Evolutionary conservation across 2,888 invertebrate genomes (phyloP), one percentile per base, ranked within the genome.

Genomic region (Parascotia fuliginaria): DNA sequence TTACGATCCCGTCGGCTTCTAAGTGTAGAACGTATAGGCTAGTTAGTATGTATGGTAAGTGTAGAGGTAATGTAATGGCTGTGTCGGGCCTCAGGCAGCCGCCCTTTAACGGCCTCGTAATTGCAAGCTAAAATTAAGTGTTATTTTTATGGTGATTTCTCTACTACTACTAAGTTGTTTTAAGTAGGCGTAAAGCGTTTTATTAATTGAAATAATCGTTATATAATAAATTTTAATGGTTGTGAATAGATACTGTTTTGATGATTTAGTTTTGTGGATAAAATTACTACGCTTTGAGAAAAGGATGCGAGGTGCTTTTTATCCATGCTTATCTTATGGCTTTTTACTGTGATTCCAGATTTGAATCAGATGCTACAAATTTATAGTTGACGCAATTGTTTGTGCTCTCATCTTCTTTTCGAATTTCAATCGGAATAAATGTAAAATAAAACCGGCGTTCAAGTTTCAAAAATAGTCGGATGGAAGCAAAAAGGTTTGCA

Each of bases 141-240:
- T 90, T 90, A 90, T 90, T 92, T 91, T 91, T 91, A 92, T 92
- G 90, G 85, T 91, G 89, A 92, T 90, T 91, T 89, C 89, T 81
- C 85, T 85, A 89, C 89, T 83, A 86, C 88, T 90, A 89, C 90
- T 88, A 77, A 89, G 90, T 90, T 89, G 90, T 86, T 85, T 87
- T 87, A 87, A 89, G 88, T 85, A 86, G 81, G 86, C 85, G 87
- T 88, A 85, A 88, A 89, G 76, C 75, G 82, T 87, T 89, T 89
- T 88, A 89, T 89, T 88, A 89, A 89, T 90, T 88, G 87, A 85
- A 85, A 84, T 82, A 75, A 82, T 80, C 71, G 71, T 67, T 59
- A 52, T 68, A 62, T 67, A 65, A 68, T 70, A 57, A 61, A 60
- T 62, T 55, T 52, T 44, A 41, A 60, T 55, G 56, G 38, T 43